phyloP scores from a whole-genome alignment of 64 coral and sea anemone species.

The Dendrophyllia cribrosa region DNA sequence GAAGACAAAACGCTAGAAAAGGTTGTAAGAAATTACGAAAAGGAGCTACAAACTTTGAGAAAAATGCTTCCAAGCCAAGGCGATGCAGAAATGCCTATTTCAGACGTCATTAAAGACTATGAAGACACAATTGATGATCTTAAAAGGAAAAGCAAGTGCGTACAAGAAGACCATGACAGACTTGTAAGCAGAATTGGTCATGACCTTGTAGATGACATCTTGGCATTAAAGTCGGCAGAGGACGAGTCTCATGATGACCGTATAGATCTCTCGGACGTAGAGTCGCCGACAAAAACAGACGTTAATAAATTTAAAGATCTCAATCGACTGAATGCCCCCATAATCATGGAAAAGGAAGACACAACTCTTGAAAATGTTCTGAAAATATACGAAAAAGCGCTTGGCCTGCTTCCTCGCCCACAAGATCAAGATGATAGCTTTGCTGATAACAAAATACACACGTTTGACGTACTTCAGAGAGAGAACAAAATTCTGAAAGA shows the following conservation, averaged over 20 bases:
- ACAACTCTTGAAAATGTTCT: slow-evolving; percentile 28
- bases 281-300: background rate
- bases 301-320: background rate
- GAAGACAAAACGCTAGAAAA: slow-evolving; percentile 19
- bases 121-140: slow-evolving; percentile 17
- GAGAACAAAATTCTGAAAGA: slow-evolving; percentile 1
- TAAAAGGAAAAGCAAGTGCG: background rate
- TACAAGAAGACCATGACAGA: background rate
- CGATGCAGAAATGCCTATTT: background rate
- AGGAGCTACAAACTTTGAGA: slow-evolving; percentile 1
- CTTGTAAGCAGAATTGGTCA: slow-evolving; percentile 7
- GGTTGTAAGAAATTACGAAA: slow-evolving; percentile 22
- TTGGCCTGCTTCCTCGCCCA: background rate
- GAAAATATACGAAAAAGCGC: slow-evolving; percentile 36
- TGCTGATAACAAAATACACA: background rate
- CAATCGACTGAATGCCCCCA: background rate
- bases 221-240: background rate
- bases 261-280: background rate
- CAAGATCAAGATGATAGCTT: background rate
- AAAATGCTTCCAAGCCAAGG: background rate
- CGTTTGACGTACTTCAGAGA: background rate
- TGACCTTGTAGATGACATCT: background rate
- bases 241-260: too few relatives aligned
- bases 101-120: background rate
- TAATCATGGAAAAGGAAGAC: slow-evolving; percentile 15